Evolutionary conservation across 1,140 invertebrate genomes (phyloP).

Genomic region (Cepaea nemoralis): DNA sequence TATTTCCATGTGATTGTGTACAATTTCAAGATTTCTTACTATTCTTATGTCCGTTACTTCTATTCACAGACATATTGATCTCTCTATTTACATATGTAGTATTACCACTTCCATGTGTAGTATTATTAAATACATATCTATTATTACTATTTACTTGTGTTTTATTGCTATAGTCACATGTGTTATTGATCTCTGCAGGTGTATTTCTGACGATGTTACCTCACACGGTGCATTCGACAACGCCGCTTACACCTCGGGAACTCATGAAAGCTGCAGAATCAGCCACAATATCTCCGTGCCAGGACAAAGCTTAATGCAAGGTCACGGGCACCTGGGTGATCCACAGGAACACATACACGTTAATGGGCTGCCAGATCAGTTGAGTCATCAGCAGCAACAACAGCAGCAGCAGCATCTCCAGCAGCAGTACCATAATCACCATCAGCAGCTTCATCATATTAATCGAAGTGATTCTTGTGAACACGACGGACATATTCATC

Average conservation of each 20-base stretch:
- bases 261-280: constrained; percentile 7
- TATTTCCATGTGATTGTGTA: too few species aligned
- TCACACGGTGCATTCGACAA: not conserved
- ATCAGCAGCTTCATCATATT: not conserved
- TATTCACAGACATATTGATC: too few species aligned
- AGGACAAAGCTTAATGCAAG: constrained; percentile 3
- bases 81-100: too few species aligned
- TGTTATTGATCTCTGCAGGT: not conserved
- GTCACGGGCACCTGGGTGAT: not conserved
- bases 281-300: not conserved
- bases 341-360: not conserved
- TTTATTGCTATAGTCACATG: too few species aligned
- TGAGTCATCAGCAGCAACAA: not conserved
- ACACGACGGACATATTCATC: not conserved
- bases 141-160: too few species aligned
- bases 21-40: too few species aligned
- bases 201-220: not conserved
- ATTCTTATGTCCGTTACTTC: too few species aligned
- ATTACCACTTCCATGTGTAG: too few species aligned
- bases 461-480: not conserved
- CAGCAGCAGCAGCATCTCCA: constrained; percentile 1
- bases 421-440: not conserved
- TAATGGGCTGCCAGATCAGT: not conserved
- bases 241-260: not conserved
- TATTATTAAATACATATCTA: too few species aligned